Evolutionary conservation across 2,888 invertebrate genomes (phyloP), one percentile per base, ranked within the genome.

Genomic region (Xylota segnis): DNA sequence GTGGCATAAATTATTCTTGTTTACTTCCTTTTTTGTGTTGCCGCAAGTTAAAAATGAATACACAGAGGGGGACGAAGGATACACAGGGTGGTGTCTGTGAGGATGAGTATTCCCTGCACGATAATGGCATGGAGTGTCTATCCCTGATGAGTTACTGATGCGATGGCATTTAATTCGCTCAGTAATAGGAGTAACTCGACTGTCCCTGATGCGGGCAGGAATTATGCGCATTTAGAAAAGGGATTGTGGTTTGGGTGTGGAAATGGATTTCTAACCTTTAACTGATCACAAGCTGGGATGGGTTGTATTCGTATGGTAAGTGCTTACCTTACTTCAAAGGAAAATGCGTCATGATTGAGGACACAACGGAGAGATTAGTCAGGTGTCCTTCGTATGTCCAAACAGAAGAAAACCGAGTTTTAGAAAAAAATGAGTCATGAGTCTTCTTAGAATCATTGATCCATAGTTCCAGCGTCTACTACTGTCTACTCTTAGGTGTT

Each of bases 1-100:
- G 50, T 43, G 72, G 81, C 75, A 84, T 84, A 81, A 75, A 84
- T 84, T 75, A 84, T 84, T 79, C 34, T 29, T 84, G 84, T 70
- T 84, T 75, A 75, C 79, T 66, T 71, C 70, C 75, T 63, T 74
- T 78, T 66, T n/a, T 63, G 70, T 74, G 47, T 43, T 71, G 84
- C 65, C 75, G 50, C 81, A 84, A 84, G 54, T 81, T 74, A 50
- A 63, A 74, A 83, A 83, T 50, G 52, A 70, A 63, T 43, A 65
- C 9, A 56, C 43, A 37, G 9, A 23, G 34, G 12, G 23, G 12
- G 23, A 52, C 45, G 54, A 34, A 63, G 27, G 43, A n/a, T 18
- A n/a, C 10, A 45, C 54, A 43, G 50, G 34, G 6, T 10, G n/a
- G n/a, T 18, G 23, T 18, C 12, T 10, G 47, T 63, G 29, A 47